Evolutionary conservation across 2,797 vertebrate genomes (phyloP).

Genomic region (Halcyon badia): DNA sequence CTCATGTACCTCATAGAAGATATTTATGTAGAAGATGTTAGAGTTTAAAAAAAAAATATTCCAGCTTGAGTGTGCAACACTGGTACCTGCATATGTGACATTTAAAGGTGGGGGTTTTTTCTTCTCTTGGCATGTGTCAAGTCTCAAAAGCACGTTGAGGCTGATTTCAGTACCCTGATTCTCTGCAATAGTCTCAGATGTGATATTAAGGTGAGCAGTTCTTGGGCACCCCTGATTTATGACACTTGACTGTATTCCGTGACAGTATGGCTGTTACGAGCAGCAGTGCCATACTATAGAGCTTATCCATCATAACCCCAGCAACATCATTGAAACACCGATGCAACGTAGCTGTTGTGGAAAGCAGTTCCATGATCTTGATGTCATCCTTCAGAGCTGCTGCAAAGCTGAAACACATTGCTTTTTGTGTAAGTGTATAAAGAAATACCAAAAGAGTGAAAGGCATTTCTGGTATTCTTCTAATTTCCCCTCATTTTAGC

Average conservation of each 20-base stretch:
- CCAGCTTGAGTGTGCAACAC: too few relatives aligned
- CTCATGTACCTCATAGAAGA: not conserved
- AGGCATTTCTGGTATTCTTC: not conserved
- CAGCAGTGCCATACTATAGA: not conserved
- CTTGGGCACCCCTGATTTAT: not conserved
- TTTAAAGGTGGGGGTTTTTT: not conserved
- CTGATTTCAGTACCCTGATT: not conserved
- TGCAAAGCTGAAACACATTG: not conserved
- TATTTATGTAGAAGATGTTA: too few relatives aligned
- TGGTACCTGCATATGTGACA: not conserved
- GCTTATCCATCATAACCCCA: not conserved
- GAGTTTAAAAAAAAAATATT: not conserved
- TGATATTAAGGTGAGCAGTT: not conserved
- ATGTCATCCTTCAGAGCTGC: not conserved
- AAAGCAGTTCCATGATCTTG: not conserved
- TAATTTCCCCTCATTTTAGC: not conserved
- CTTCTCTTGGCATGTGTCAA: not conserved
- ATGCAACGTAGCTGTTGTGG: not conserved
- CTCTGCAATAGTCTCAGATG: not conserved
- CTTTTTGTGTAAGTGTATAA: not conserved
- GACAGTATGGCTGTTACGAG: fast-evolving
- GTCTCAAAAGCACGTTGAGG: not conserved
- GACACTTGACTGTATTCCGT: not conserved
- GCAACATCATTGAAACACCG: not conserved
- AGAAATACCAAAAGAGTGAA: not conserved